Percentiles rank a stretch among this genome's conserved stretches.
Conservation (phyloP, 2,797 vertebrate genomes). For the Leuciscus waleckii region DNA sequence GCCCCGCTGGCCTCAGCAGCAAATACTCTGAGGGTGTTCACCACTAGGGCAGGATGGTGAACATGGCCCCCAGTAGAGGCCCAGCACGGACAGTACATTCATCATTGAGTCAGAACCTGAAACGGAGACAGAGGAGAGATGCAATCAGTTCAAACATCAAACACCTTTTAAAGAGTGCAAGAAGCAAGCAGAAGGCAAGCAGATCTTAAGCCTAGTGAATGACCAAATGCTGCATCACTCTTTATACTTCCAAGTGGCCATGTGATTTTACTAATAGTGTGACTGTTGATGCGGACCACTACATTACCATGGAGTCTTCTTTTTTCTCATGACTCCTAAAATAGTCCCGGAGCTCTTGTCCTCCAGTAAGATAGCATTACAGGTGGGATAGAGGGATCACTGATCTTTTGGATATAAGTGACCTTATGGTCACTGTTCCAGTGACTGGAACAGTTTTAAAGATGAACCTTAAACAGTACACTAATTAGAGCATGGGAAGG, state of each 20-base stretch:
- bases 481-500: neutral
- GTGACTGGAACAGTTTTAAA: conserved; percentile 17
- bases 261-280: conserved; percentile 48
- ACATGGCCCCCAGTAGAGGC: conserved; percentile 57
- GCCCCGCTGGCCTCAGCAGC: conserved; percentile 26
- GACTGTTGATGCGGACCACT: conserved; percentile 23
- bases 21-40: conserved; percentile 46
- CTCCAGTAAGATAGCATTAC: conserved; percentile 61
- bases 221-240: conserved; percentile 18
- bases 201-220: conserved; percentile 26
- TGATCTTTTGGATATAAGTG: conserved; percentile 36
- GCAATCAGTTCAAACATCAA: neutral
- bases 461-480: neutral
- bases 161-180: neutral
- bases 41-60: conserved; percentile 60
- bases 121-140: conserved; percentile 32
- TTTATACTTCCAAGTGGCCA: conserved; percentile 44
- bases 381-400: conserved; percentile 57
- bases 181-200: neutral
- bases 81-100: conserved; percentile 51
- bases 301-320: conserved; percentile 28
- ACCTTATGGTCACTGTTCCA: neutral
- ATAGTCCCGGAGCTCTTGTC: conserved; percentile 55
- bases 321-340: conserved; percentile 61
- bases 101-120: conserved; percentile 43